Evolutionary conservation across 2,113 vertebrate species (phyloP), one percentile per base, ranked within the genome.

Genomic region (Gopherus flavomarginatus): DNA sequence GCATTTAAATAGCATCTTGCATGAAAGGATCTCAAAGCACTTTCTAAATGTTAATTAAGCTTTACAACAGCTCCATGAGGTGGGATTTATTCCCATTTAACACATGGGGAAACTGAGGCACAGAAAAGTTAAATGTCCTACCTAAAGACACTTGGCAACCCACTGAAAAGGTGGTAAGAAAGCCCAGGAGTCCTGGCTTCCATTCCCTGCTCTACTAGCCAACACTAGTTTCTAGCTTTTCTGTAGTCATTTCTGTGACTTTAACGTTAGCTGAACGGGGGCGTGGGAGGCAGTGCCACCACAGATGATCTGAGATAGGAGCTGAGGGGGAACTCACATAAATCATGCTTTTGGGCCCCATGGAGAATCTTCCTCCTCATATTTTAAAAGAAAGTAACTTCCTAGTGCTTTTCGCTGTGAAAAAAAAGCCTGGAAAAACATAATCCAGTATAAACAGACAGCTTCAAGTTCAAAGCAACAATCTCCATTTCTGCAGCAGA

Each of bases 31-130:
- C 44, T 47, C 93, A 93, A 81, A 95, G 95, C 88, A 96, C 96
- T 96, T 89, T 79, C 90, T 82, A 97, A 94, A 97, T 97, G 95
- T 97, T 97, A 95, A 97, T 97, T 96, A 97, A 96, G 95, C 87
- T 95, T 96, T n/a, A 5, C 90, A 95, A 94, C 84, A 94, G 90
- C 87, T 85, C 94, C 88, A 57, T 0, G 47, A 97, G 93, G 86
- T 96, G 89, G 95, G 96, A 97, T 42, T 59, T 96, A 96, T 90
- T 97, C 90, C 75, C 96, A 91, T 95, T 87, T 96, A 97, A 96
- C 89, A 97, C 95, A 90, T 88, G 96, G 95, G 84, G 95, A 88
- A 91, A 95, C 93, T 2, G 84, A 97, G 88, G 94, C 89, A 90
- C 8, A 50, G 65, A 16, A 89, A 44, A 95, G 93, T 83, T 75